A percentile compares a stretch with the other conserved stretches of the same genome.
Evolutionary conservation across 2,113 vertebrate species (phyloP).

Genomic region (Spea multiplicata): DNA sequence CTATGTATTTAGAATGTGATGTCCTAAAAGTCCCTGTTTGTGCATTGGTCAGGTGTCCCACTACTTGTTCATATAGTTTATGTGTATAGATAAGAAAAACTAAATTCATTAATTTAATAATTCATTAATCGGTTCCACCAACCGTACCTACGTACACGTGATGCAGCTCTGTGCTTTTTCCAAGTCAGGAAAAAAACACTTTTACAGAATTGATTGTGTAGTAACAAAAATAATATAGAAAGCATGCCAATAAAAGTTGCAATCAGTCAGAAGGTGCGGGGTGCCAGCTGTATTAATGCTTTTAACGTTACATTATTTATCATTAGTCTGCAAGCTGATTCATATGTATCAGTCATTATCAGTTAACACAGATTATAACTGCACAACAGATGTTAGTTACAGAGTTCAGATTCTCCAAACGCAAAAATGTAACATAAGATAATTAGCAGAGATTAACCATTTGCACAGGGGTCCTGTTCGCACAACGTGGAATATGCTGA

Average conservation of each 20-base stretch:
- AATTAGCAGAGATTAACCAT: neutral
- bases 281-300: conserved; percentile 11
- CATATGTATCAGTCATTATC: conserved; percentile 6
- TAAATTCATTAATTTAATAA: too few species aligned
- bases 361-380: conserved; percentile 13
- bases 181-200: neutral
- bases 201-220: neutral
- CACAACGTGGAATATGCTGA: neutral
- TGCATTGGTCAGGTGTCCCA: too few species aligned
- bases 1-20: too few species aligned
- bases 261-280: conserved; percentile 1
- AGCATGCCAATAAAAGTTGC: neutral
- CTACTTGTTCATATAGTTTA: too few species aligned
- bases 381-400: conserved; percentile 17
- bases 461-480: neutral
- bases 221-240: neutral
- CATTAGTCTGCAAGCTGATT: conserved; percentile 9
- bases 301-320: conserved; percentile 15
- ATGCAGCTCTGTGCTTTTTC: neutral
- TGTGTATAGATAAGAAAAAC: too few species aligned
- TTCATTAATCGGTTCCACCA: neutral
- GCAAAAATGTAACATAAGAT: conserved; percentile 4
- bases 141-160: neutral
- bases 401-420: conserved; percentile 10
- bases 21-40: too few species aligned